A percentile compares a stretch with the other conserved stretches of the same genome.
phyloP scores from a whole-genome alignment of 2,113 vertebrate species.

The Stictonetta naevosa region DNA sequence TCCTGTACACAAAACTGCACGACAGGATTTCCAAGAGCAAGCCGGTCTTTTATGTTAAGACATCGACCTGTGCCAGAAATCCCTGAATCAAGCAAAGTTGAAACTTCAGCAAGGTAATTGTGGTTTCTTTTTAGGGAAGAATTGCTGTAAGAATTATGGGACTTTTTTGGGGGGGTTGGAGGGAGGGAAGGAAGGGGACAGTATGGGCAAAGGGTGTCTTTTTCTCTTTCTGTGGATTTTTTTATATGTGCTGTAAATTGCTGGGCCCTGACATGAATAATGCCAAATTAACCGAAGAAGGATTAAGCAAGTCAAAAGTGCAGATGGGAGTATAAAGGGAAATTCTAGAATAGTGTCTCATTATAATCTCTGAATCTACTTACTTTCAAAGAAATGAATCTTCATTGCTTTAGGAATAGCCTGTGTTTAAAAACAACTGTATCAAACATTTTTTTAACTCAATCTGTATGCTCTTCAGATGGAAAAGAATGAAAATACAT shows the following conservation, averaged over 20 bases:
- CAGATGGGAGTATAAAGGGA: background rate
- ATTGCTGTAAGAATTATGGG: rapidly evolving
- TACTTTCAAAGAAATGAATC: background rate
- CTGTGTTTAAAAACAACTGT: background rate
- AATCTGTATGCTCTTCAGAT: background rate
- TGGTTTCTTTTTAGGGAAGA: background rate
- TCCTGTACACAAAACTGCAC: background rate
- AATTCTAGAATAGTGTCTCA: background rate
- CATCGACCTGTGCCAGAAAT: constrained; percentile 92
- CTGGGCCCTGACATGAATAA: background rate
- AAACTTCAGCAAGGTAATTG: constrained; percentile 71
- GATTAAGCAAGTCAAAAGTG: background rate
- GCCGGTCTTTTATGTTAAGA: constrained; percentile 85
- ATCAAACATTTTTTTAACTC: background rate
- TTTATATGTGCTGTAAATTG: background rate
- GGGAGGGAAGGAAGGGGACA: background rate
- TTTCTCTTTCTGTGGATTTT: background rate
- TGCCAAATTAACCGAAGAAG: background rate
- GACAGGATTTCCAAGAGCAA: constrained; percentile 52
- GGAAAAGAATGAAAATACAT: background rate
- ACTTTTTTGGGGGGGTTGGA: background rate
- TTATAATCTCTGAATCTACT: background rate
- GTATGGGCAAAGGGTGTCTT: background rate
- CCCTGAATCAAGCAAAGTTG: constrained; percentile 67
- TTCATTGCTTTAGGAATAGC: background rate